Percentiles rank a stretch among this genome's conserved stretches.
Conservation (phyloP, 2,888 invertebrate species). For the Sipunculus nudus region DNA sequence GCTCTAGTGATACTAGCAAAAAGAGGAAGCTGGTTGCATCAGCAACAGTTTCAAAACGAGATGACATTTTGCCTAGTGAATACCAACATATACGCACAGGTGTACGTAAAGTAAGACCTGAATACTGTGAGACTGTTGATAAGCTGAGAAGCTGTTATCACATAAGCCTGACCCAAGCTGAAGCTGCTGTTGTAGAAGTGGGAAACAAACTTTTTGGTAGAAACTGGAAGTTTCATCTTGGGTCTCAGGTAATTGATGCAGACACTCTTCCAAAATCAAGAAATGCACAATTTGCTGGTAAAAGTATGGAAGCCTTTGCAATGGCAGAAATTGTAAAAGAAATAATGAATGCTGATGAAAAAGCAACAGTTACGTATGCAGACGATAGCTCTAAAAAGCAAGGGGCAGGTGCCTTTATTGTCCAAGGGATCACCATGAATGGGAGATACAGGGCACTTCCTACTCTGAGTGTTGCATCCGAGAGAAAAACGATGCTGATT, state of each 20-base stretch:
- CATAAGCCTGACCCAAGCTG: not conserved
- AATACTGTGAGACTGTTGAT: conserved; percentile 10
- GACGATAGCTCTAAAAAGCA: conserved; percentile 7
- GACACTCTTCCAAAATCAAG: no score
- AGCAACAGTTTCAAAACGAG: no score
- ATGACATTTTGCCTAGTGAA: no score
- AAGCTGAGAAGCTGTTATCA: conserved; percentile 5
- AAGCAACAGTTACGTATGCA: conserved; percentile 4
- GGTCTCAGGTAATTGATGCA: no score
- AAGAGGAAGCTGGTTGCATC: no score
- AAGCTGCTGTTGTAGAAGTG: conserved; percentile 2
- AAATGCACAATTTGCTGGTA: no score
- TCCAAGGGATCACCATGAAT: conserved; percentile 6
- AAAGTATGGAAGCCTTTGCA: conserved; percentile 1
- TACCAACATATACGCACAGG: not conserved
- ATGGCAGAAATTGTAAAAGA: conserved; percentile 5
- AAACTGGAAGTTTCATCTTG: not conserved
- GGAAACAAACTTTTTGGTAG: conserved; percentile 11
- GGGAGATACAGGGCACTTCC: not conserved
- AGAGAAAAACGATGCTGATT: conserved; percentile 1
- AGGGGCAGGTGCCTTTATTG: conserved; percentile 1
- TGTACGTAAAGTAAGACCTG: conserved; percentile 4
- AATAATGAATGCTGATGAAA: conserved; percentile 2
- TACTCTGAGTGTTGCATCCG: not conserved
- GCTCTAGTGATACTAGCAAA: no score